These are phyloP conservation scores for Danaus plexippus DNA, from an alignment of 1,140 invertebrate genomes.

Conservation along the genomic window DNA sequence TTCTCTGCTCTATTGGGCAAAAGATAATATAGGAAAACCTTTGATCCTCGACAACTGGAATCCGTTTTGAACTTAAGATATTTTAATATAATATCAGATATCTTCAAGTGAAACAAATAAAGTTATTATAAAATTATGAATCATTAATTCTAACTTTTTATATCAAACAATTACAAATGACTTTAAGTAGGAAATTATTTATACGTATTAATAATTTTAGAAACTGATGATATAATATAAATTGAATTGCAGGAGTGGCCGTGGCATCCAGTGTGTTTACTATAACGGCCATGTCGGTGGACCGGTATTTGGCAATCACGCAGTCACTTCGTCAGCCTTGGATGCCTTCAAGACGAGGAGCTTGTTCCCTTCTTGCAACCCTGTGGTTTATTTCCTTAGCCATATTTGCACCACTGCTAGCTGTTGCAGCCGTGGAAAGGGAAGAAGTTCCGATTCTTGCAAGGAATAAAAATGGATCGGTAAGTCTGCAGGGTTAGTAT, in stretches of 20 bases:
- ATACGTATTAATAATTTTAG: no score
- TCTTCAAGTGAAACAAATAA: no score
- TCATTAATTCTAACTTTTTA: no score
- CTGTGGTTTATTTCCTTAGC: slow-evolving; percentile 78
- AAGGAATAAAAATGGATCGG: slow-evolving; percentile 47
- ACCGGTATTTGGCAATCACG: slow-evolving; percentile 82
- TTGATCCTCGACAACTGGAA: no score
- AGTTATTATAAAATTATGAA: no score
- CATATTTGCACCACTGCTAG: slow-evolving; percentile 78
- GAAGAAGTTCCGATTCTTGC: slow-evolving; percentile 56
- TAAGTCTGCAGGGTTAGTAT: slow-evolving; percentile 26
- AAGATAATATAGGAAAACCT: no score
- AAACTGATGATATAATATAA: neutral
- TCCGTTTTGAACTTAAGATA: no score
- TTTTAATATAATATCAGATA: no score
- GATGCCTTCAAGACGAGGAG: slow-evolving; percentile 78
- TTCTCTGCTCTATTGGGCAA: no score
- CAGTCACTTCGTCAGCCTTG: slow-evolving; percentile 79
- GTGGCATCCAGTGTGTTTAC: slow-evolving; percentile 85
- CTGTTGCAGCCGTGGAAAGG: slow-evolving; percentile 65
- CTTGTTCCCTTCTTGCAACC: slow-evolving; percentile 73
- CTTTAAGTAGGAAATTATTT: no score
- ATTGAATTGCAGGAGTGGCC: slow-evolving; percentile 75
- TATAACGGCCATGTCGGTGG: slow-evolving; percentile 83
- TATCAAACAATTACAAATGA: no score